These are phyloP conservation scores for Enteromius anoplus DNA, from an alignment of 2,797 vertebrate genomes.

Conservation along the genomic window DNA sequence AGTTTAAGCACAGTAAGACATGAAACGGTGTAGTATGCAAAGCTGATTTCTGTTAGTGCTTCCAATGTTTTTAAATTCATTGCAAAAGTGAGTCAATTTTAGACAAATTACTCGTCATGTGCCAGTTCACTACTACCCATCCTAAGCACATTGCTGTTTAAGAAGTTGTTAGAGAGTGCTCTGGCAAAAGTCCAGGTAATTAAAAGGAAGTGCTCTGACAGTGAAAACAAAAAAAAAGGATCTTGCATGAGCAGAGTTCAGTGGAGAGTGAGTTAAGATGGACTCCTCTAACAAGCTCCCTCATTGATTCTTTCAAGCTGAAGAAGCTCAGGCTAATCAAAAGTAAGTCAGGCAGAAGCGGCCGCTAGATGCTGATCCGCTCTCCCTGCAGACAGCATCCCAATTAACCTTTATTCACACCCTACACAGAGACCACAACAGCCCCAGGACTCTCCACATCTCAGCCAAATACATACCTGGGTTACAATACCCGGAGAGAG, in stretches of 20 bases:
- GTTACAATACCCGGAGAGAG: conserved; percentile 30
- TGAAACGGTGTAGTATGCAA: no score
- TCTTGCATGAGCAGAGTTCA: conserved; percentile 22
- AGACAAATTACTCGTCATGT: neutral
- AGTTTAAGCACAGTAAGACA: no score
- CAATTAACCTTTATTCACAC: conserved; percentile 52
- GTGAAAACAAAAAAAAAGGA: conserved; percentile 1
- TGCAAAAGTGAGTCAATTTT: neutral
- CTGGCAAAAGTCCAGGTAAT: neutral
- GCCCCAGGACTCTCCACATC: conserved; percentile 13
- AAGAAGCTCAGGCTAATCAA: conserved; percentile 46
- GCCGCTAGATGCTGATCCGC: conserved; percentile 12
- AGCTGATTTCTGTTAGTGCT: neutral
- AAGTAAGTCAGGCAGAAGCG: conserved; percentile 31
- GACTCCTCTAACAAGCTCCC: conserved; percentile 34
- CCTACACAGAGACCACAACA: conserved; percentile 7
- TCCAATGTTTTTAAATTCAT: neutral
- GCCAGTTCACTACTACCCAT: neutral
- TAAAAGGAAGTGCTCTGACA: conserved; percentile 34
- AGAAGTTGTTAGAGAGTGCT: neutral
- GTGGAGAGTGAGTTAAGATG: conserved; percentile 30
- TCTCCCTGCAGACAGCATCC: conserved; percentile 40
- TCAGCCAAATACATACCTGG: conserved; percentile 32
- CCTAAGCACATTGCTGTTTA: neutral
- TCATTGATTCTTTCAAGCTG: conserved; percentile 34